Evolutionary conservation across 1,140 invertebrate genomes (phyloP).

Genomic region (Atta cephalotes): DNA sequence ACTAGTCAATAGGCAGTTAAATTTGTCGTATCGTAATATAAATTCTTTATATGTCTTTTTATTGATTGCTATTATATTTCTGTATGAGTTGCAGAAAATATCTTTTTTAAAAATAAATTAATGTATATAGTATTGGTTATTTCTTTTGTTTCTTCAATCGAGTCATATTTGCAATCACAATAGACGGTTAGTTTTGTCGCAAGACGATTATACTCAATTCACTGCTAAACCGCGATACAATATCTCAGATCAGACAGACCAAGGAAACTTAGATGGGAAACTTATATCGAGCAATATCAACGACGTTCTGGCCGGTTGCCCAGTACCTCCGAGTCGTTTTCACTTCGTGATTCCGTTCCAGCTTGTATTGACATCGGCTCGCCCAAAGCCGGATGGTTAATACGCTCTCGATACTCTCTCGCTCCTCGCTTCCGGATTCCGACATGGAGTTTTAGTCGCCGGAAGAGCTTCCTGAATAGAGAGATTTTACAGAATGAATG

Average conservation of each 20-base stretch:
- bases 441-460: constrained; percentile 36
- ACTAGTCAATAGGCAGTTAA: neutral
- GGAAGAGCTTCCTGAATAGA: constrained; percentile 51
- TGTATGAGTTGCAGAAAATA: neutral
- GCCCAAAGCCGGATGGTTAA: constrained; percentile 65
- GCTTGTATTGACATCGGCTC: constrained; percentile 69
- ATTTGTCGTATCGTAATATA: neutral
- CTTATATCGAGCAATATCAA: constrained; percentile 68
- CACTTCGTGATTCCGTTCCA: constrained; percentile 68
- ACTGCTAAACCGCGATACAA: constrained; percentile 29
- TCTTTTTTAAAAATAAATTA: neutral
- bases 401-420: constrained; percentile 70
- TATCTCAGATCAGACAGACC: constrained; percentile 21
- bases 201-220: constrained; percentile 1
- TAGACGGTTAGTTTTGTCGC: neutral
- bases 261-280: constrained; percentile 54
- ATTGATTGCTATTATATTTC: neutral
- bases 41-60: neutral
- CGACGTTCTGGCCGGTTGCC: constrained; percentile 68
- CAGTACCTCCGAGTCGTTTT: constrained; percentile 72
- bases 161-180: neutral
- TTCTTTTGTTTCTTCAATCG: neutral
- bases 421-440: constrained; percentile 31
- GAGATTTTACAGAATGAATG: constrained; percentile 49
- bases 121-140: neutral